These are phyloP conservation scores for Poicephalus gulielmi DNA, from an alignment of 2,113 vertebrate species.

Conservation along the genomic window DNA sequence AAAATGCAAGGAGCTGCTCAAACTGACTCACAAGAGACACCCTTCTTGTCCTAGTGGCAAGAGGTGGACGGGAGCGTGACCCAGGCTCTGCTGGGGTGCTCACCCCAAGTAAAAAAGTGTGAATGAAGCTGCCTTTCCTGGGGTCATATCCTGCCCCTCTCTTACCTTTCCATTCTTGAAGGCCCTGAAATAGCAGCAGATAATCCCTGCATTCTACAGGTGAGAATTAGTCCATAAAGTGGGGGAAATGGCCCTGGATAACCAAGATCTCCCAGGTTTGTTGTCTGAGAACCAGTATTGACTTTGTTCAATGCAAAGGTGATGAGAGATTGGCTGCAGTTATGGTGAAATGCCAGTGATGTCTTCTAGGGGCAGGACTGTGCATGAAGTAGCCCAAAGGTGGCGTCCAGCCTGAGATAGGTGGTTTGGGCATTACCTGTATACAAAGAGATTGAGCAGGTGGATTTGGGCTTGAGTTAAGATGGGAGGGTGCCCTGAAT, in stretches of 20 bases:
- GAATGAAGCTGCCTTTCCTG: neutral
- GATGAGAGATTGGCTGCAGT: fast-evolving
- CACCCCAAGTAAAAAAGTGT: neutral
- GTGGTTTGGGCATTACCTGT: neutral
- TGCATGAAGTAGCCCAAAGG: neutral
- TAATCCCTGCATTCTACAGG: neutral
- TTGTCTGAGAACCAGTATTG: neutral
- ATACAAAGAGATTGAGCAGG: neutral
- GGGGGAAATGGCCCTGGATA: neutral
- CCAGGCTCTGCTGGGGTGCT: neutral
- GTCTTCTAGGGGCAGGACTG: neutral
- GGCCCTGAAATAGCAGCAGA: neutral
- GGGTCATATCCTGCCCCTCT: fast-evolving
- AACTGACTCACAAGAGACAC: neutral
- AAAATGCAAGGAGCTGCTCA: neutral
- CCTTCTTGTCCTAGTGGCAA: neutral
- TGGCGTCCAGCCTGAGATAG: too few species aligned
- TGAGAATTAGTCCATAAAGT: neutral
- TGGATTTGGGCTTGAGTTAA: neutral
- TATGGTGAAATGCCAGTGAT: neutral
- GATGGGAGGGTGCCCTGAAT: neutral
- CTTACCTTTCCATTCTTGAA: neutral
- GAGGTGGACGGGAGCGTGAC: fast-evolving
- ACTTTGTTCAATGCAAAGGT: neutral
- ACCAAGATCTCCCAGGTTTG: neutral